Conservation (phyloP, 2,113 vertebrate genomes). For the Andinoacara biseriatus region DNA sequence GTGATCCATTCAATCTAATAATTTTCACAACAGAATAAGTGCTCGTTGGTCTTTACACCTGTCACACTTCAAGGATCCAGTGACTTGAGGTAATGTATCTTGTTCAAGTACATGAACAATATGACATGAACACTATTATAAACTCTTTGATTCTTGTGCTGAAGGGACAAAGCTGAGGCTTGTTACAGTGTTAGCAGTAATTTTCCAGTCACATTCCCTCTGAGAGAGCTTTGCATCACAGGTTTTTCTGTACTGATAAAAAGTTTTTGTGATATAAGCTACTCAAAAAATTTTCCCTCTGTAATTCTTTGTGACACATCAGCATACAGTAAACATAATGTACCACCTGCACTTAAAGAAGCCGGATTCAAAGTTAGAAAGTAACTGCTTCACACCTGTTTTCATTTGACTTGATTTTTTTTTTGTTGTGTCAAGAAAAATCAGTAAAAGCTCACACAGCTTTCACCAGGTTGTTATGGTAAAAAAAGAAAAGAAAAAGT, state of each 20-base stretch:
- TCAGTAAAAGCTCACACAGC: not conserved
- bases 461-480: not conserved
- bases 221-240: no score
- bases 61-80: no score
- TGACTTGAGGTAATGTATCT: not conserved
- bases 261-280: not conserved
- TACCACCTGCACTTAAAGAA: not conserved
- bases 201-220: not conserved
- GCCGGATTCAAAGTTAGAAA: not conserved
- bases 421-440: not conserved
- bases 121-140: not conserved
- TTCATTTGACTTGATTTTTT: not conserved
- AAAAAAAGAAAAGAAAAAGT: slow-evolving; percentile 27
- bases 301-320: not conserved
- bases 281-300: not conserved
- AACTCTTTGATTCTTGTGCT: not conserved
- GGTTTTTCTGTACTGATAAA: not conserved
- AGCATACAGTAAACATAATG: not conserved
- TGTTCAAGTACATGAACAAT: not conserved
- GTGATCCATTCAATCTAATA: no score
- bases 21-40: no score
- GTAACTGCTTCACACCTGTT: not conserved
- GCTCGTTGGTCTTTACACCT: no score
- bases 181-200: not conserved
- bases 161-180: not conserved